Base-by-base conservation (phyloP, 2,113 vertebrate species). In the Cynoglossus semilaevis region DNA sequence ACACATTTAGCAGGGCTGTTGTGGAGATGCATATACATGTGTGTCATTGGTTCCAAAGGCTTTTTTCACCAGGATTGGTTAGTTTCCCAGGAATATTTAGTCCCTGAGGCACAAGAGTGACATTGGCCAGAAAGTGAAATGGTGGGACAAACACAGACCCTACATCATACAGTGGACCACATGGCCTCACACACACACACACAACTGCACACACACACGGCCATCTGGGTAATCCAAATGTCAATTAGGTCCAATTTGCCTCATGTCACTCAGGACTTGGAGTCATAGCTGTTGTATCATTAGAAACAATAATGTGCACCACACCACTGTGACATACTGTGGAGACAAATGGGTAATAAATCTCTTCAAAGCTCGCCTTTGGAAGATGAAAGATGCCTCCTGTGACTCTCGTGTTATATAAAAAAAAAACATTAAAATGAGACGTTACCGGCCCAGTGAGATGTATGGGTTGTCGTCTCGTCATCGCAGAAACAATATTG, bases 11-110 rank as follows among this genome's bases (percentile, higher is more conserved):
- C 13, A 22, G 34, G 10, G 1, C 9, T 9, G 16, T 15, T 47
- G 29, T 15, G 44, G 4, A 8, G 10, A 18, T 18, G 56, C 18
- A 10, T 48, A n/a, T 19, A 12, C 15, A 34, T 46, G 19, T 34
- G 34, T 17, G 65, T 14, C 9, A 43, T 49, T 18, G 40, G 16
- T 44, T 44, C 1, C 45, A 29, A 42, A 66, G 62, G 44, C 58
- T 83, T 78, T 76, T 60, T 70, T 80, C 79, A 82, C 79, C 58
- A 58, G 73, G 36, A 51, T 86, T 16, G 35, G 81, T 90, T 90
- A n/a, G 41, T 81, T 90, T 90, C 88, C 77, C 88, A 89, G 85
- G 84, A 81, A 82, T 85, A 79, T 73, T 70, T 72, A 54, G 69
- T 76, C 84, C 80, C 84, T 5, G 51, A 81, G 80, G 83, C 81